Evolutionary conservation across 1,140 invertebrate species (phyloP).

Genomic region (Dendrolimus punctatus): DNA sequence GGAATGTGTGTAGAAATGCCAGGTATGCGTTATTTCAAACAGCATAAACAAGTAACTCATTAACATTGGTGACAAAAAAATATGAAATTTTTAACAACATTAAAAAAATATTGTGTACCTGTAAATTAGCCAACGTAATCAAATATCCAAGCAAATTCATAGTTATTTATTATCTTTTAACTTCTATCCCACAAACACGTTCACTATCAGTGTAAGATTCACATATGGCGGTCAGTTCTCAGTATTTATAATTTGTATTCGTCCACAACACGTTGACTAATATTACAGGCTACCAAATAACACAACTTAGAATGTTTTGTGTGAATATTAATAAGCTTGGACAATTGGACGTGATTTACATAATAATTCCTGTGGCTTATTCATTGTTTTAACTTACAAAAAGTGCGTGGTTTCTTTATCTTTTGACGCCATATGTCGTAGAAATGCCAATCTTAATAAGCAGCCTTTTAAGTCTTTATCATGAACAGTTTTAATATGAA

Average conservation of each 20-base stretch:
- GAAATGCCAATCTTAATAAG: no score
- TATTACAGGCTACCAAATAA: slow-evolving; percentile 5
- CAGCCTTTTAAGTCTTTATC: no score
- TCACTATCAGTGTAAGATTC: no score
- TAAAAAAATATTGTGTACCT: slow-evolving; percentile 7
- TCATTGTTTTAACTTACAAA: slow-evolving; percentile 1
- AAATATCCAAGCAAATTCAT: slow-evolving; percentile 22
- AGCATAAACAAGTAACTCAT: no score
- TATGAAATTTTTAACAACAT: no score
- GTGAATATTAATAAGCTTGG: slow-evolving; percentile 25
- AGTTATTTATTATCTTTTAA: neutral
- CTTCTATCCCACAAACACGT: no score
- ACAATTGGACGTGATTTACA: slow-evolving; percentile 28
- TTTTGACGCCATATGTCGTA: no score
- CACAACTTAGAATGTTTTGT: slow-evolving; percentile 17
- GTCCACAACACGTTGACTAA: slow-evolving; percentile 14
- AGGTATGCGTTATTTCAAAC: no score
- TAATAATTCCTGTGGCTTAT: slow-evolving; percentile 19
- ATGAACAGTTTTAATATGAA: no score
- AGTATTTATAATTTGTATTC: slow-evolving; percentile 33
- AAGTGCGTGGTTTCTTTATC: neutral
- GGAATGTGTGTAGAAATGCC: no score
- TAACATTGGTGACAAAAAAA: no score
- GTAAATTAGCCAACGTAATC: slow-evolving; percentile 19
- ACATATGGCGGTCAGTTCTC: slow-evolving; percentile 2